Percentiles rank a stretch among this genome's conserved stretches.
Evolutionary conservation across 1,140 invertebrate species (phyloP).

Genomic region (Trachelipus rathkii): DNA sequence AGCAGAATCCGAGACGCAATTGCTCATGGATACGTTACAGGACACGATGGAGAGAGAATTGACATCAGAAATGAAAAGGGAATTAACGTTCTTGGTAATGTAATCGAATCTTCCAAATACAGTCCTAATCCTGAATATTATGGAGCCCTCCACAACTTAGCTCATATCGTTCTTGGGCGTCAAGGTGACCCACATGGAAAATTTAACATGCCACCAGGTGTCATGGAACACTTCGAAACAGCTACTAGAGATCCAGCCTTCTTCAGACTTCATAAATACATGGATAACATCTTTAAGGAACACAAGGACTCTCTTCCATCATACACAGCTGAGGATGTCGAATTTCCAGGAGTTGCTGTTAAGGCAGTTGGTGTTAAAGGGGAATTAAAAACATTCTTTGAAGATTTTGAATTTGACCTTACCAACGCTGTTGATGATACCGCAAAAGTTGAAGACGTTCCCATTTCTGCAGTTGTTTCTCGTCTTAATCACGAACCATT

Average conservation of each 20-base stretch:
- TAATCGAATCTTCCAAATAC: slow-evolving; percentile 34
- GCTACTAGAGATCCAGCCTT: slow-evolving; percentile 63
- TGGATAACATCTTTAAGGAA: slow-evolving; percentile 56
- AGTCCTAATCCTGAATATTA: slow-evolving; percentile 41
- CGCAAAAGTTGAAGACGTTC: slow-evolving; percentile 35
- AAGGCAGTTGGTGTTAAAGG: slow-evolving; percentile 61
- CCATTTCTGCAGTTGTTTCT: slow-evolving; percentile 55
- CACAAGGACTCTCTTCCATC: slow-evolving; percentile 48
- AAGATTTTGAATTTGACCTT: slow-evolving; percentile 63
- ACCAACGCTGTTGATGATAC: slow-evolving; percentile 58
- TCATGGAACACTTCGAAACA: slow-evolving; percentile 55
- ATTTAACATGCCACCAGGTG: slow-evolving; percentile 49
- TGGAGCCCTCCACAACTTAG: slow-evolving; percentile 48
- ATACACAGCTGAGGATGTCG: slow-evolving; percentile 52
- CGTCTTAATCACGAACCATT: slow-evolving; percentile 63
- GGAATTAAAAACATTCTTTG: slow-evolving; percentile 66
- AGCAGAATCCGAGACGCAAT: slow-evolving; percentile 21
- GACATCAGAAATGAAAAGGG: slow-evolving; percentile 34
- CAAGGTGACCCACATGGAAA: slow-evolving; percentile 36
- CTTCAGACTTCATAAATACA: slow-evolving; percentile 61
- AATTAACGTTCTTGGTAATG: slow-evolving; percentile 30
- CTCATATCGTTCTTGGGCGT: slow-evolving; percentile 44
- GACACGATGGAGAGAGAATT: background rate
- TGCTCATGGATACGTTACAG: slow-evolving; percentile 13
- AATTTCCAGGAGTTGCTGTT: slow-evolving; percentile 61